Evolutionary conservation across 64 coral and sea anemone genomes (phyloP).

Genomic region (Dendrophyllia cribrosa): DNA sequence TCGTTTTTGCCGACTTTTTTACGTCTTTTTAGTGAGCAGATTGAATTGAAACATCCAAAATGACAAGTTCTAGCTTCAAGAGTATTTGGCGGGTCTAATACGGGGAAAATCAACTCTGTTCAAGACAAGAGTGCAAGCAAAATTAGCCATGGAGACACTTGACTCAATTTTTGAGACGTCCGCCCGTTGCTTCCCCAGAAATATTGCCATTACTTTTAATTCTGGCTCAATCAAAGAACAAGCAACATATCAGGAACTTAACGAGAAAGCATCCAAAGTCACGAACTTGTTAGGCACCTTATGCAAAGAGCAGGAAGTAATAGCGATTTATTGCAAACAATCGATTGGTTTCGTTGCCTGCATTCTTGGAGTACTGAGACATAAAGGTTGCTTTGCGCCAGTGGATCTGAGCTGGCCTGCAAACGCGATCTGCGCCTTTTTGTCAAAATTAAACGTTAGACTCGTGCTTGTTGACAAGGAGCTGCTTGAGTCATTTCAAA

Average conservation of each 20-base stretch:
- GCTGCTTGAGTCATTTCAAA: slow-evolving; percentile 50
- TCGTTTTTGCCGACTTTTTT: background rate
- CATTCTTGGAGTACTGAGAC: slow-evolving; percentile 75
- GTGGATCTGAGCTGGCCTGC: slow-evolving; percentile 68
- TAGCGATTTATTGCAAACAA: slow-evolving; percentile 73
- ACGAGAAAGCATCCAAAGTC: slow-evolving; percentile 44
- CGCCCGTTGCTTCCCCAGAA: slow-evolving; percentile 19
- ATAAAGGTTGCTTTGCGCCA: slow-evolving; percentile 71
- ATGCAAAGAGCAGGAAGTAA: background rate
- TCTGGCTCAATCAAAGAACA: slow-evolving; percentile 60
- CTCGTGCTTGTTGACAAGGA: slow-evolving; percentile 41
- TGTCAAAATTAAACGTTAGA: slow-evolving; percentile 46
- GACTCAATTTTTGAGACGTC: slow-evolving; percentile 69
- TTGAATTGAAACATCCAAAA: background rate
- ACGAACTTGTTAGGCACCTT: slow-evolving; percentile 33
- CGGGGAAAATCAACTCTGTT: background rate
- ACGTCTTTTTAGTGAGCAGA: background rate
- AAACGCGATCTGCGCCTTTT: slow-evolving; percentile 49
- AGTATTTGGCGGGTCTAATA: background rate
- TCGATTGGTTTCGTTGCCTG: slow-evolving; percentile 40
- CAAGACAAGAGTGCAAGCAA: background rate
- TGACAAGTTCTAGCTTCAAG: background rate
- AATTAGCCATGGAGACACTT: background rate
- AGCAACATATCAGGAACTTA: slow-evolving; percentile 67
- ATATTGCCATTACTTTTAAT: slow-evolving; percentile 66